Evolutionary conservation across 2,888 invertebrate species (phyloP).

Genomic region (Muscina levida): DNA sequence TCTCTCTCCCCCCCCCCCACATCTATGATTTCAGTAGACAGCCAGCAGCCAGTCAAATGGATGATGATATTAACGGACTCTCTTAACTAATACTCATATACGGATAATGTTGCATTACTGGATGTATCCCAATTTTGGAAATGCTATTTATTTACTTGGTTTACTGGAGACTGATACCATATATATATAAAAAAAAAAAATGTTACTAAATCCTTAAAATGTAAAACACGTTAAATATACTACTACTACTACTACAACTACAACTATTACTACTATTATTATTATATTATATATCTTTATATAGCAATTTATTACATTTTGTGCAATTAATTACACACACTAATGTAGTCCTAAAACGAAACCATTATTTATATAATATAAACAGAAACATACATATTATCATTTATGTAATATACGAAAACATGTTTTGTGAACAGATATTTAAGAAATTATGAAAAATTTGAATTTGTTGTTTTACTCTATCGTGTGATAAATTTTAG

Average conservation of each 20-base stretch:
- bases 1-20: too few species aligned
- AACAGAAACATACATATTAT: background rate
- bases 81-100: too few species aligned
- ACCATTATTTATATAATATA: constrained; percentile 31
- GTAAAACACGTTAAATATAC: constrained; percentile 30
- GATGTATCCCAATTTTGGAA: background rate
- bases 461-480: too few species aligned
- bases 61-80: too few species aligned
- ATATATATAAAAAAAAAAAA: constrained; percentile 43
- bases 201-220: constrained; percentile 38
- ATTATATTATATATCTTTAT: too few species aligned
- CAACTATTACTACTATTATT: background rate
- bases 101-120: too few species aligned
- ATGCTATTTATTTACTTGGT: constrained; percentile 21
- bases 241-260: too few species aligned
- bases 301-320: constrained; percentile 14
- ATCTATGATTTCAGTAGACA: too few species aligned
- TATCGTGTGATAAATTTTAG: too few species aligned
- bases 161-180: constrained; percentile 64
- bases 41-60: too few species aligned
- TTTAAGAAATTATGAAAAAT: background rate
- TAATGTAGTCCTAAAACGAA: constrained; percentile 4
- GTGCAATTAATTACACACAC: constrained; percentile 19
- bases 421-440: background rate
- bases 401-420: background rate